Evolutionary conservation across 2,888 invertebrate genomes (phyloP), one percentile per base, ranked within the genome.

Genomic region (Arge pagana): DNA sequence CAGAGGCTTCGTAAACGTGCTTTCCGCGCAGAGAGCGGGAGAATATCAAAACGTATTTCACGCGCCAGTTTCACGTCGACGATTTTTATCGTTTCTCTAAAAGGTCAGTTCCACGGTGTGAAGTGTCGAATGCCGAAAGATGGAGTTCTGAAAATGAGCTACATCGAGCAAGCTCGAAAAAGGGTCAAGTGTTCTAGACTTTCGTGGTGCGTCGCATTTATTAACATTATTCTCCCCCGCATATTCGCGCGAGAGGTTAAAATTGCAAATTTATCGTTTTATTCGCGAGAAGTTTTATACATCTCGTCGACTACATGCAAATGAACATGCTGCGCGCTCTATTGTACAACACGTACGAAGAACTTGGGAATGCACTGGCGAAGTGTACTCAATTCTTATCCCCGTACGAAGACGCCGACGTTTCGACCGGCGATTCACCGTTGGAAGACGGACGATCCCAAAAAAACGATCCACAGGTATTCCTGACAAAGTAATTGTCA

Each of bases 161-260:
- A 92, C 70, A 91, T 91, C 41, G 90, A 93, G 67, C 91, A 93
- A 67, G 90, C 90, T 0, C 87, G 86, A 64, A 94, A 94, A 68
- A 82, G 90, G 57, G 85, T 87, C 61, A 89, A 89, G 70, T 93
- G 93, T 68, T 84, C 85, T 68, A 80, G 90, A 55, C 79, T 94
- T 2, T 85, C 90, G 28, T 83, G 89, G 93, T 93, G 79, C 72
- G 55, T 41, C 7, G 36, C 18, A 24, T 8, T 30, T 13, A 13
- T 31, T 43, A 26, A 13, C 24, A 30, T 24, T 39, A 21, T 60
- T 45, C 30, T 49, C 56, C 8, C 11, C 41, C 40, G 10, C 26
- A 10, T 15, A 8, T 37, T 18, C 18, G 19, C 3, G 6, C n/a
- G 16, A 18, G 10, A 19, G 4, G 18, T 19, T 37, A n/a, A n/a